A percentile compares a stretch with the other conserved stretches of the same genome.
Evolutionary conservation across 2,797 vertebrate genomes (phyloP).

Genomic region (Accipiter badius): DNA sequence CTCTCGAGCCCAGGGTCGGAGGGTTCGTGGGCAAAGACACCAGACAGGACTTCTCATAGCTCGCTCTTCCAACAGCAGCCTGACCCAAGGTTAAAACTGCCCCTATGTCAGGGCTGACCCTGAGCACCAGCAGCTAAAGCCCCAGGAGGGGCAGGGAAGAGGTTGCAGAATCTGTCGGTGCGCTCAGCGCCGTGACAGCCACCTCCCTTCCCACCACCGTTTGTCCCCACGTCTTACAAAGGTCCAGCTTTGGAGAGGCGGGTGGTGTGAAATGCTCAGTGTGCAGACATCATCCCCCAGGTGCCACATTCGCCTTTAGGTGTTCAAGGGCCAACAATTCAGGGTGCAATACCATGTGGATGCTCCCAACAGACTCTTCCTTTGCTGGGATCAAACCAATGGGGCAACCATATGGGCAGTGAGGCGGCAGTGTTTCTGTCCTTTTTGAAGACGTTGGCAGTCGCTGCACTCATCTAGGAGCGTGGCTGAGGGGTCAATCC

Average conservation of each 20-base stretch:
- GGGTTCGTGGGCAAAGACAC: neutral
- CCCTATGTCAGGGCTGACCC: neutral
- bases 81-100: neutral
- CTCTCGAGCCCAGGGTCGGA: neutral
- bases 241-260: neutral
- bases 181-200: neutral
- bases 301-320: neutral
- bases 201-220: neutral
- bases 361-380: neutral
- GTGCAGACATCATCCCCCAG: neutral
- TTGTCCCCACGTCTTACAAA: neutral
- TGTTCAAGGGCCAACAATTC: neutral
- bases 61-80: neutral
- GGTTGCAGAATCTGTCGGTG: neutral
- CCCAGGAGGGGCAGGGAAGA: neutral
- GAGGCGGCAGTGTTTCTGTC: neutral
- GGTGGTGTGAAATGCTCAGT: neutral
- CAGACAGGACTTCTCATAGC: neutral
- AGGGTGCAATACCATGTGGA: neutral
- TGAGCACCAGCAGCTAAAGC: neutral
- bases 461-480: neutral
- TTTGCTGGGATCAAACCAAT: neutral
- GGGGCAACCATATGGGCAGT: neutral
- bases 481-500: neutral
- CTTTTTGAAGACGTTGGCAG: fast-evolving